Evolutionary conservation across 2,888 invertebrate genomes (phyloP).

Genomic region (Apeira syringaria): DNA sequence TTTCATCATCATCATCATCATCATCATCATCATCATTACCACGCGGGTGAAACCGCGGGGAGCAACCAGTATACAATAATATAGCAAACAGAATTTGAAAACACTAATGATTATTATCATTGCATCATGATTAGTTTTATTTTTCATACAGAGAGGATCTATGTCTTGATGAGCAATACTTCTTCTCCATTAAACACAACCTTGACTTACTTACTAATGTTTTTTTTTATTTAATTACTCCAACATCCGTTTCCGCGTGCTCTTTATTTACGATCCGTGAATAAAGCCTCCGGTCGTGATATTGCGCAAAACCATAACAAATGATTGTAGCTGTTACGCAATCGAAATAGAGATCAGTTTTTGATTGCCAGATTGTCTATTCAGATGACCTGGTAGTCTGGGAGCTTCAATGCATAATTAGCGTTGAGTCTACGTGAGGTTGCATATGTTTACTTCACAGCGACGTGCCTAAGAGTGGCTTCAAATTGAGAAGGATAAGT

Average conservation of each 20-base stretch:
- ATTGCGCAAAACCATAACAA: conserved; percentile 17
- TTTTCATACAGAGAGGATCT: too few relatives aligned
- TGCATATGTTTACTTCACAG: too few relatives aligned
- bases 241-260: conserved; percentile 17
- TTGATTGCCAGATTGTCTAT: conserved; percentile 5
- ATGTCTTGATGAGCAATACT: not conserved
- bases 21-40: too few relatives aligned
- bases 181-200: conserved; percentile 4
- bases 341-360: conserved; percentile 3
- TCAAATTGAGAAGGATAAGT: too few relatives aligned
- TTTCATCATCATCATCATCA: too few relatives aligned
- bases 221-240: conserved; percentile 6
- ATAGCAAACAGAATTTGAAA: too few relatives aligned
- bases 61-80: too few relatives aligned
- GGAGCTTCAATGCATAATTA: not conserved
- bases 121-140: too few relatives aligned
- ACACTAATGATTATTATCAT: too few relatives aligned
- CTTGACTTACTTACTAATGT: conserved; percentile 15
- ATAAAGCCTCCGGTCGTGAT: conserved; percentile 12
- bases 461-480: too few relatives aligned
- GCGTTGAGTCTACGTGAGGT: too few relatives aligned
- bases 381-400: conserved; percentile 10
- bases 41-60: too few relatives aligned
- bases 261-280: conserved; percentile 15
- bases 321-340: conserved; percentile 9